Conservation (phyloP, 2,888 invertebrate genomes). For the Rhopalosiphum nymphaeae region DNA sequence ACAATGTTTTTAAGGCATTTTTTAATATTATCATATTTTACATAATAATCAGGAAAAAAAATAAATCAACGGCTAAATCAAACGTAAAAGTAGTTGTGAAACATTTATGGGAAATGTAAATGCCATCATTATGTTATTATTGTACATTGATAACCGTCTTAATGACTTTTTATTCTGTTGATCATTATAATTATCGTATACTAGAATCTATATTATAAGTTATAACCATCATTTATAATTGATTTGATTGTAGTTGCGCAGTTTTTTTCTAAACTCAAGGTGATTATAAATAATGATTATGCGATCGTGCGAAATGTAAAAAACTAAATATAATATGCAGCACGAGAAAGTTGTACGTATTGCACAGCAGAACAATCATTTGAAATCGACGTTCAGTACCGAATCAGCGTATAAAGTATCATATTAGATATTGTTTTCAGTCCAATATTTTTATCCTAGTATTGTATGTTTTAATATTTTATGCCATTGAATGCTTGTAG, state of each 20-base stretch:
- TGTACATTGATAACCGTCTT: background rate
- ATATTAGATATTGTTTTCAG: too few relatives aligned
- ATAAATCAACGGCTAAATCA: too few relatives aligned
- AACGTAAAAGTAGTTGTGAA: background rate
- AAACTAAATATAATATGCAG: slow-evolving; percentile 2
- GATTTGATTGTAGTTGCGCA: background rate
- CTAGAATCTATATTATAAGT: too few relatives aligned
- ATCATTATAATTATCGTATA: background rate
- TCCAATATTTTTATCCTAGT: too few relatives aligned
- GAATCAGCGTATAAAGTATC: background rate
- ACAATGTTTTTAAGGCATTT: background rate
- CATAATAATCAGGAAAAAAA: too few relatives aligned
- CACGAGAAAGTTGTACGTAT: background rate
- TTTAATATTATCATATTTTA: background rate
- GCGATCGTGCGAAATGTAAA: background rate
- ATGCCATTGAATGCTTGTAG: too few relatives aligned
- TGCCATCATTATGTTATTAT: background rate
- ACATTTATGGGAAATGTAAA: background rate
- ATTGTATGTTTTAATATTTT: too few relatives aligned
- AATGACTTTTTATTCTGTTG: background rate
- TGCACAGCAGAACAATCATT: background rate
- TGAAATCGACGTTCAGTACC: background rate
- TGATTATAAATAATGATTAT: background rate
- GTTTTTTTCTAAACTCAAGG: background rate
- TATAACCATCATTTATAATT: background rate